phyloP scores from a whole-genome alignment of 2,888 invertebrate genomes.

The Automeris io region DNA sequence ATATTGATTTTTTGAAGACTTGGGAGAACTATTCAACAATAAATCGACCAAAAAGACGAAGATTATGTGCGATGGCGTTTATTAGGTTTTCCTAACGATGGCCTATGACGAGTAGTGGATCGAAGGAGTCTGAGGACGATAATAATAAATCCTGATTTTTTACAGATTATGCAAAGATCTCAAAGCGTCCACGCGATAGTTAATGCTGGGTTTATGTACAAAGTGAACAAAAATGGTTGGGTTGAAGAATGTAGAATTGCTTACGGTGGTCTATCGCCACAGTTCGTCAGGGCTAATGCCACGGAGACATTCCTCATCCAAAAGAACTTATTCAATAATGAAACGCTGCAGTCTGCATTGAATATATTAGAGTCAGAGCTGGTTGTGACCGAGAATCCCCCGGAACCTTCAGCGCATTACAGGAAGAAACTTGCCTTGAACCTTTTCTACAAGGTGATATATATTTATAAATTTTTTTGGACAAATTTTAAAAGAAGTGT shows the following conservation, averaged over 20 bases:
- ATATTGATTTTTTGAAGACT: no score
- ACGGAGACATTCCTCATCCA: constrained; percentile 70
- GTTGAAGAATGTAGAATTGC: constrained; percentile 72
- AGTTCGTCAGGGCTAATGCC: constrained; percentile 59
- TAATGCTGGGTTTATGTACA: constrained; percentile 83
- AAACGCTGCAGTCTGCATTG: constrained; percentile 52
- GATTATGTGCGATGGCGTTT: no score
- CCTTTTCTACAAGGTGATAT: constrained; percentile 76
- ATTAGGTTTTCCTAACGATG: no score
- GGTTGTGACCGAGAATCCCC: constrained; percentile 41
- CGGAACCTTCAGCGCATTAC: constrained; percentile 76
- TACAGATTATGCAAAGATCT: constrained; percentile 82
- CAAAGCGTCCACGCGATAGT: constrained; percentile 86
- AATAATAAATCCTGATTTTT: constrained; percentile 9
- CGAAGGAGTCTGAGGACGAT: no score
- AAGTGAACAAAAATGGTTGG: constrained; percentile 56
- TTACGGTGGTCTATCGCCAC: constrained; percentile 75
- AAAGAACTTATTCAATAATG: constrained; percentile 50
- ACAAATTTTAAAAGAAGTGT: no score
- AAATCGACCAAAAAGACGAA: no score
- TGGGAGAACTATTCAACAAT: no score
- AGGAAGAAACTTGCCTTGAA: constrained; percentile 77
- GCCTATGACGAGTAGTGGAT: no score
- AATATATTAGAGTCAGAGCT: constrained; percentile 35
- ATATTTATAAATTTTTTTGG: not conserved